phyloP scores from a whole-genome alignment of 1,140 invertebrate genomes.

The Melipona quadrifasciata region DNA sequence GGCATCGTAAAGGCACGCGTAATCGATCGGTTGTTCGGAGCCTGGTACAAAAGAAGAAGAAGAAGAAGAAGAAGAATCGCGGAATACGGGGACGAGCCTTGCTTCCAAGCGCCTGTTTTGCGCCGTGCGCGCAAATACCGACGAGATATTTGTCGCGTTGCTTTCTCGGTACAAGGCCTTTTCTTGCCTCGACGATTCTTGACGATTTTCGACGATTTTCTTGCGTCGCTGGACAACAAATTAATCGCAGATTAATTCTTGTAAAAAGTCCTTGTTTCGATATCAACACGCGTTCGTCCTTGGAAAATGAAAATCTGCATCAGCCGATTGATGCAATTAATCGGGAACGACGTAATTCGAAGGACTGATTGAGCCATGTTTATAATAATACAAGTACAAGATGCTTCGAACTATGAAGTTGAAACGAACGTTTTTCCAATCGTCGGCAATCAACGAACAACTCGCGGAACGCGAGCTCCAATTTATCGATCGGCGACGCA shows the following conservation, averaged over 20 bases:
- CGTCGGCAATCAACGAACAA: background rate
- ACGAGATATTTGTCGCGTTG: conserved; percentile 2
- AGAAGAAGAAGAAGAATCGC: conserved; percentile 19
- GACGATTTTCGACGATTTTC: too few species aligned
- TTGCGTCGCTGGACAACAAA: too few species aligned
- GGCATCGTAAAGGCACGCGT: conserved; percentile 40
- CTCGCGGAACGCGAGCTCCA: background rate
- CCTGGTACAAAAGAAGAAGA: background rate
- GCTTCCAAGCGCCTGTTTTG: background rate
- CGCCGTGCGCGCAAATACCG: conserved; percentile 4
- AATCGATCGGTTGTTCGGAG: conserved; percentile 44
- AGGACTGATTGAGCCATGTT: too few species aligned
- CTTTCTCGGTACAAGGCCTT: conserved; percentile 4
- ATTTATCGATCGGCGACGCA: background rate
- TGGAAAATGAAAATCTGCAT: too few species aligned
- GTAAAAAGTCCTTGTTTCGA: too few species aligned
- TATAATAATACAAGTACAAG: too few species aligned
- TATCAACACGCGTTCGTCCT: too few species aligned
- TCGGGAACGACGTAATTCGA: too few species aligned
- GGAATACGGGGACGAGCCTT: background rate
- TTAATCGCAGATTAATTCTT: too few species aligned
- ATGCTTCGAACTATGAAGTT: too few species aligned
- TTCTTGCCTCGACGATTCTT: background rate
- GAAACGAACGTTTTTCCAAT: background rate
- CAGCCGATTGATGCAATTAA: too few species aligned